Evolutionary conservation across 2,888 invertebrate species (phyloP).

Genomic region (Noctua janthe): DNA sequence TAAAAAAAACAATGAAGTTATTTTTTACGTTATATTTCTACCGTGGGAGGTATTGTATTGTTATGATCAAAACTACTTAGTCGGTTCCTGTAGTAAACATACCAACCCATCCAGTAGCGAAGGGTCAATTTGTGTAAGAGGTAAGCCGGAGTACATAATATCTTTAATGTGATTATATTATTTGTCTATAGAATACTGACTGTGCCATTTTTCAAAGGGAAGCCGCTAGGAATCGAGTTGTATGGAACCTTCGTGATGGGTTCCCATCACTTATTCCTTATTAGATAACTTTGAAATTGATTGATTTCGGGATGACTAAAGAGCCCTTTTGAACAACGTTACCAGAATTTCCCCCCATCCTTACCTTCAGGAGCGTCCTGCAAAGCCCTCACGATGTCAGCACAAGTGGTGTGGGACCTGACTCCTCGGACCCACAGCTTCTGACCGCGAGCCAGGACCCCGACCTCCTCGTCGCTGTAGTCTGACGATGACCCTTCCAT

Average conservation of each 20-base stretch:
- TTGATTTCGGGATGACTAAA: not conserved
- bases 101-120: not conserved
- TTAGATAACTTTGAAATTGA: not conserved
- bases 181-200: too few relatives aligned
- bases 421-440: slow-evolving; percentile 95
- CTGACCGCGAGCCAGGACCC: slow-evolving; percentile 94
- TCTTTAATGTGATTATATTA: too few relatives aligned
- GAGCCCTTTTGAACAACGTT: not conserved
- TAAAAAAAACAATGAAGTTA: not conserved
- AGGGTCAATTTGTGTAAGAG: too few relatives aligned
- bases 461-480: slow-evolving; percentile 92
- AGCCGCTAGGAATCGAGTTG: too few relatives aligned
- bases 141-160: too few relatives aligned
- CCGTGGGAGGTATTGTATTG: not conserved
- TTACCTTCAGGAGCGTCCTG: slow-evolving; percentile 88
- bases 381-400: slow-evolving; percentile 94
- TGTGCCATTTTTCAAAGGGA: too few relatives aligned
- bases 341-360: not conserved
- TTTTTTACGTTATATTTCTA: not conserved
- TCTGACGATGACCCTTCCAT: slow-evolving; percentile 90
- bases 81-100: not conserved
- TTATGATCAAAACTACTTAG: not conserved
- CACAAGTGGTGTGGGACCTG: slow-evolving; percentile 94
- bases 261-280: too few relatives aligned
- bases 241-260: too few relatives aligned